Evolutionary conservation across 2,113 vertebrate genomes (phyloP), one percentile per base, ranked within the genome.

Genomic region (Sprattus sprattus): DNA sequence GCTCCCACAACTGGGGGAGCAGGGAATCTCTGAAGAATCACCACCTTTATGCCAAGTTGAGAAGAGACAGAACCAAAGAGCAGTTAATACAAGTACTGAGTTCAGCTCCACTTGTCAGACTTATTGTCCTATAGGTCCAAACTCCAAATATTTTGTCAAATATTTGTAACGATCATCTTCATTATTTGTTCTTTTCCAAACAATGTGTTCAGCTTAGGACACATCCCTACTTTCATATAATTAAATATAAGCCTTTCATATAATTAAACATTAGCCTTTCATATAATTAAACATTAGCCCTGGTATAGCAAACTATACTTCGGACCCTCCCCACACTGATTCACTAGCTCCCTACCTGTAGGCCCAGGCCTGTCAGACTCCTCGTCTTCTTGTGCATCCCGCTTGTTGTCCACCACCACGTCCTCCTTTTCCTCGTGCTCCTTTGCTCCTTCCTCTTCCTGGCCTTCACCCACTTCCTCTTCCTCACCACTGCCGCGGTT

Each of bases 401-500:
- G 85, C 32, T 88, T 89, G 6, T 87, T 84, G 2, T 89, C 89
- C 1, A 90, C 89, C 10, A 90, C 85, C 46, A 87, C 89, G 10
- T 90, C 89, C 13, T 87, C 84, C 78, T 86, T 85, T 45, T 44
- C 93, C 85, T 89, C 90, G 89, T 80, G 91, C 83, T 64, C 60
- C 52, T 81, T 47, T 91, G 90, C 90, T 84, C 92, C 91, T 2
- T 93, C 91, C 0, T 91, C 89, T 9, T 92, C 83, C 5, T 92
- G 90, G 0, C 91, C 90, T 1, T 92, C 92, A n/a, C 95, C 95
- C 86, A 95, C 95, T 83, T 96, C 96, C 39, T 90, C 91, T 82
- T 98, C 97, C 11, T 98, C 97, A 1, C 96, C 95, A 86, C 96
- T 97, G 94, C 96, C 97, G 83, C 92, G 95, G 81, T 90, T 95